Evolutionary conservation across 1,140 invertebrate species (phyloP), one percentile per base, ranked within the genome.

Genomic region (Atta colombica): DNA sequence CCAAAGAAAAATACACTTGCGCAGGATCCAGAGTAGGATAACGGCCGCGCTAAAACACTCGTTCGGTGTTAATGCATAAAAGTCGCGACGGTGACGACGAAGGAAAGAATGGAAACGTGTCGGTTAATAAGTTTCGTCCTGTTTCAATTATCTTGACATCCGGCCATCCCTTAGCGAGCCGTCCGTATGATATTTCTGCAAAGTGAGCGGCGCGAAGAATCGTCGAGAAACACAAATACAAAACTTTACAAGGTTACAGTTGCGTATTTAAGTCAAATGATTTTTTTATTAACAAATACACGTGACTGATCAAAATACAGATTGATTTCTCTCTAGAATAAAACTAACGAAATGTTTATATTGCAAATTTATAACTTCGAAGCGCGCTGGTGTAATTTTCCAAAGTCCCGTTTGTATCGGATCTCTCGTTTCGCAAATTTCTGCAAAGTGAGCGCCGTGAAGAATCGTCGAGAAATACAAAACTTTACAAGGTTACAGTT

Each of bases 1-100:
- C 90, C 69, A 85, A 92, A 90, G 90, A 91, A 92, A 91, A 91
- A 92, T 91, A 92, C 77, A 63, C 63, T 71, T 66, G 82, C 78
- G 60, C 80, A 14, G 49, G 53, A 77, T 69, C 49, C 87, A 21
- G 65, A 53, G 39, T 69, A 39, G 61, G 49, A 71, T 78, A 78
- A 86, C 68, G 60, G 69, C 58, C 84, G 51, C 71, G 78, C 60
- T 84, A 63, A 87, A 91, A 81, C 65, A 85, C 86, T 88, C 87
- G 82, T 90, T 87, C 88, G 68, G 69, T 68, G 88, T 82, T 91
- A 87, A 87, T 90, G 88, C 89, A 86, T 85, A 84, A 85, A 88
- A 77, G 77, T 51, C 68, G 55, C 66, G 81, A 55, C 51, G 61
- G 25, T 31, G 66, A 68, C 55, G 35, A 58, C 69, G 80, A 12